Percentiles rank a stretch among this genome's conserved stretches.
Evolutionary conservation across 2,888 invertebrate genomes (phyloP).

Genomic region (Drosophila basisetae): DNA sequence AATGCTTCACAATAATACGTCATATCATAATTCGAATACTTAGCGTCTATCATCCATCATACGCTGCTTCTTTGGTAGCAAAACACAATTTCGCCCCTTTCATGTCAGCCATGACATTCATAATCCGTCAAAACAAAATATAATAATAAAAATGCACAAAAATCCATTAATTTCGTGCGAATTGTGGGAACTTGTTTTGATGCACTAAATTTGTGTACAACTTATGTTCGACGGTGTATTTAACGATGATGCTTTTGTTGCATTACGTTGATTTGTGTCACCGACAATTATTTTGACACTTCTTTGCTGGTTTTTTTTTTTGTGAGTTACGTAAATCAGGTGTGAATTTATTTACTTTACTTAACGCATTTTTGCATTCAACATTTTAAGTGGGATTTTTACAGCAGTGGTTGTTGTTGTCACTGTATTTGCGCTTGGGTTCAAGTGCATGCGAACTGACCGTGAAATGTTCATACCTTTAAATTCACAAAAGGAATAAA

Average conservation of each 20-base stretch:
- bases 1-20: neutral
- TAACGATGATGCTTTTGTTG: slow-evolving; percentile 52
- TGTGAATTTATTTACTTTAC: slow-evolving; percentile 74
- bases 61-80: neutral
- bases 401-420: neutral
- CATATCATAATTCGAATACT: neutral
- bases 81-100: slow-evolving; percentile 11
- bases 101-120: slow-evolving; percentile 31
- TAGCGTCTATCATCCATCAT: slow-evolving; percentile 22
- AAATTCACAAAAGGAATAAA: slow-evolving; percentile 39
- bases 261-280: slow-evolving; percentile 60
- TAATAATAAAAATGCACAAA: slow-evolving; percentile 24
- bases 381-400: slow-evolving; percentile 50
- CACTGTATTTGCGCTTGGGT: slow-evolving; percentile 42
- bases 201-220: slow-evolving; percentile 33
- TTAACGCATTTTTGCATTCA: slow-evolving; percentile 65
- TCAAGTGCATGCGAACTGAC: slow-evolving; percentile 69
- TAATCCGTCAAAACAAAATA: slow-evolving; percentile 24
- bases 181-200: slow-evolving; percentile 58
- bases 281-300: slow-evolving; percentile 75
- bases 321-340: slow-evolving; percentile 70
- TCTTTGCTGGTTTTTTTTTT: slow-evolving; percentile 34
- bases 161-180: slow-evolving; percentile 40
- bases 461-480: slow-evolving; percentile 56
- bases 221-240: slow-evolving; percentile 37